A percentile compares a stretch with the other conserved stretches of the same genome.
phyloP scores from a whole-genome alignment of 37 sponge, comb jelly and placozoan genomes.

The Cliona cf. orientalis region DNA sequence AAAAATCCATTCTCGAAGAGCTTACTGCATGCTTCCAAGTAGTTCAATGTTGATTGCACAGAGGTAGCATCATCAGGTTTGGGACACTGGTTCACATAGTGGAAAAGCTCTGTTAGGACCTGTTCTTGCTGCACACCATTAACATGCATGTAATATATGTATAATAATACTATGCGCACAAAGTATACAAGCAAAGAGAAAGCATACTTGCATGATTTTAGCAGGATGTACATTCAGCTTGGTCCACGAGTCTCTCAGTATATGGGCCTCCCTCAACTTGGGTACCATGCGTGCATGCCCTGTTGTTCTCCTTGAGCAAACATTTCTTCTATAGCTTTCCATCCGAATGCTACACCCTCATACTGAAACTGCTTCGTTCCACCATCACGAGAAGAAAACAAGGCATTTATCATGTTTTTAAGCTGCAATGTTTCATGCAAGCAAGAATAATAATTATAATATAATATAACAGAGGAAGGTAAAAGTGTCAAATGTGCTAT shows the following conservation, averaged over 20 bases:
- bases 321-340: constrained; percentile 39
- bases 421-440: constrained; percentile 2
- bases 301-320: not conserved
- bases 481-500: too few species aligned
- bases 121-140: constrained; percentile 29
- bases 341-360: constrained; percentile 17
- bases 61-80: constrained; percentile 6
- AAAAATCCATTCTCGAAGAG: constrained; percentile 39
- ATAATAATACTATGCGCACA: too few species aligned
- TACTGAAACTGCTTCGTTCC: constrained; percentile 21
- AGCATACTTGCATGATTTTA: constrained; percentile 42
- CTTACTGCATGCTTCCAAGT: constrained; percentile 31
- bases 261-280: constrained; percentile 5
- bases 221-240: constrained; percentile 42
- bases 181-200: not conserved
- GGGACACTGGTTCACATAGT: constrained; percentile 1
- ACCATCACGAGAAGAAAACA: constrained; percentile 21
- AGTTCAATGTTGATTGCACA: not conserved
- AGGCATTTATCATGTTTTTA: constrained; percentile 23
- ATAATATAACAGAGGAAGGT: too few species aligned
- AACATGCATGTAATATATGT: not conserved
- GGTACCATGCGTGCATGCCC: not conserved
- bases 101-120: constrained; percentile 31
- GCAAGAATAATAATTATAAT: not conserved
- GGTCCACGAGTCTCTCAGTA: constrained; percentile 29